phyloP scores from a whole-genome alignment of 2,888 invertebrate genomes.

The Atrina japonica region DNA sequence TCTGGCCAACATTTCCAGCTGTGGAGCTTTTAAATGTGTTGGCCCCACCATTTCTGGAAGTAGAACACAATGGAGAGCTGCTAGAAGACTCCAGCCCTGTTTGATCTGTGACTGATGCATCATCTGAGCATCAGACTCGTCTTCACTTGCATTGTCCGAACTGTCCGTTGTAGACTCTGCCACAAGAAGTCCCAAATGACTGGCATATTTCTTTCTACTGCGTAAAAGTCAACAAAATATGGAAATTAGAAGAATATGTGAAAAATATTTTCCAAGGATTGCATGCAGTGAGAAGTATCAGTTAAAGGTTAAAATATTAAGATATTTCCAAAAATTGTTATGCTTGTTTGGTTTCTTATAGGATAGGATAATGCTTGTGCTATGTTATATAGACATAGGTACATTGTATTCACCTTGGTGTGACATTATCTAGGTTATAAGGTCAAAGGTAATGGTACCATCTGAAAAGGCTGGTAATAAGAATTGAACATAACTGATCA shows the following conservation, averaged over 20 bases:
- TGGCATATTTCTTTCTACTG: slow-evolving; percentile 36
- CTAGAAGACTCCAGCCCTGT: slow-evolving; percentile 97
- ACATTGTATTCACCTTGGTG: no score
- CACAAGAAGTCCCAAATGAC: slow-evolving; percentile 52
- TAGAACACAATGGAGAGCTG: slow-evolving; percentile 97
- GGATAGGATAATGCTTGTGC: no score
- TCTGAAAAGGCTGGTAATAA: no score
- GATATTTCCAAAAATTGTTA: no score
- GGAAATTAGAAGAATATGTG: background rate
- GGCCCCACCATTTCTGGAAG: slow-evolving; percentile 94
- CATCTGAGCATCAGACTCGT: slow-evolving; percentile 56
- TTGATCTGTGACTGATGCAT: slow-evolving; percentile 91
- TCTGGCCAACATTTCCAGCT: slow-evolving; percentile 97
- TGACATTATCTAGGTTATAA: no score
- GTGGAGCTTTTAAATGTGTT: slow-evolving; percentile 92
- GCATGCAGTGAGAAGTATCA: no score
- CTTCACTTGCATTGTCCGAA: slow-evolving; percentile 57
- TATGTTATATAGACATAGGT: no score
- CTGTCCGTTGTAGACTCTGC: slow-evolving; percentile 49
- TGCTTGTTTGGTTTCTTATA: no score
- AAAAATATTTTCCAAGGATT: no score
- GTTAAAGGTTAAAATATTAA: no score
- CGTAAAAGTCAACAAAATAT: background rate
- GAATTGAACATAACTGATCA: no score
- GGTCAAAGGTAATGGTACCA: no score